Conservation (phyloP, 2,797 vertebrate species). For the Catharus ustulatus region DNA sequence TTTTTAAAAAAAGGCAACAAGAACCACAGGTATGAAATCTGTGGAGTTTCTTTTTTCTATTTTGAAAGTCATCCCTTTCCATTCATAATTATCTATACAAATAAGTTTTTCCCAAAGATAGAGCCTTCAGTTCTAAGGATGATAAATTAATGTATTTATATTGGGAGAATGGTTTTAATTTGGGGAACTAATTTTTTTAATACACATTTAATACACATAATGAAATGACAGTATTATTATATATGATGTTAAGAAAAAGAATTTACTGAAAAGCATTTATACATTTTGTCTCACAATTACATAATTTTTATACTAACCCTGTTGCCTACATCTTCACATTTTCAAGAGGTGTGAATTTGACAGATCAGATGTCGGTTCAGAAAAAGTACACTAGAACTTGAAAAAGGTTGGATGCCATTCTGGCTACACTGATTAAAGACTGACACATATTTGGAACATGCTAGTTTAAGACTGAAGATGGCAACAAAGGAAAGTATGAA, state of each 20-base stretch:
- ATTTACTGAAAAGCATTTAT: constrained; percentile 16
- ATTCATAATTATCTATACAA: not conserved
- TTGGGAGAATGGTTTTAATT: not conserved
- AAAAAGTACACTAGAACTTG: constrained; percentile 44
- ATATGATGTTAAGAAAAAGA: not conserved
- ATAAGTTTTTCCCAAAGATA: not conserved
- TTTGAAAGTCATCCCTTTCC: not conserved
- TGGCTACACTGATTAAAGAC: constrained; percentile 47
- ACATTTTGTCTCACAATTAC: constrained; percentile 42
- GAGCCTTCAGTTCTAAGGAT: not conserved
- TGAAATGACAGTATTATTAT: not conserved
- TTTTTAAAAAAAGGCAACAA: not conserved
- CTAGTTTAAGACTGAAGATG: constrained; percentile 34
- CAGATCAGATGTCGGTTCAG: constrained; percentile 64
- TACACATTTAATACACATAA: not conserved
- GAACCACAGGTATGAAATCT: not conserved
- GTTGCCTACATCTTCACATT: constrained; percentile 57
- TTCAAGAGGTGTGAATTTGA: constrained; percentile 59
- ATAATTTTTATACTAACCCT: constrained; percentile 48
- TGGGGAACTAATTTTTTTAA: not conserved
- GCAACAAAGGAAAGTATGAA: constrained; percentile 51
- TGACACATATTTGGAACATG: constrained; percentile 64
- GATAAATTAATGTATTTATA: not conserved
- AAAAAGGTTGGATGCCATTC: constrained; percentile 65
- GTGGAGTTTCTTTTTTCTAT: not conserved